Conservation (phyloP, 2,113 vertebrate genomes). For the Todiramphus saurophagus region DNA sequence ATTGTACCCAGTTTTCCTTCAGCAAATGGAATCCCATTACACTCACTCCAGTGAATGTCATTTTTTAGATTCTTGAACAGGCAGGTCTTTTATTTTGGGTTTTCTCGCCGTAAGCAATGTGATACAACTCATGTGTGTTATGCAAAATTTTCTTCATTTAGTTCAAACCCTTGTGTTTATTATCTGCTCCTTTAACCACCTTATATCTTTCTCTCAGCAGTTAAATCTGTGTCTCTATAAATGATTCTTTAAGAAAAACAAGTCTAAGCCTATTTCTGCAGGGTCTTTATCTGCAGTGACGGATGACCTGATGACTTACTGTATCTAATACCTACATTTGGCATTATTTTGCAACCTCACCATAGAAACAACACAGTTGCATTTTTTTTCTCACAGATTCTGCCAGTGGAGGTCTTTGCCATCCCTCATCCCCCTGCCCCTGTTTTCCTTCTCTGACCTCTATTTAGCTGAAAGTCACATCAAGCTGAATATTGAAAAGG, state of each 20-base stretch:
- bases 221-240: slow-evolving; percentile 37
- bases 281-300: slow-evolving; percentile 15
- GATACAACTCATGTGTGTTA: background rate
- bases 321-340: background rate
- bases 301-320: background rate
- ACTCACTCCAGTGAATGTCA: background rate
- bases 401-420: background rate
- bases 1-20: background rate
- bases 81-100: background rate
- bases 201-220: slow-evolving; percentile 20
- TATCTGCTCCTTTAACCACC: slow-evolving; percentile 13
- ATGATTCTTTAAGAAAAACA: slow-evolving; percentile 45
- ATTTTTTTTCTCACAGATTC: background rate
- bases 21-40: background rate
- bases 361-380: background rate
- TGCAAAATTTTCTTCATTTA: background rate
- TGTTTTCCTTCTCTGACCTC: background rate
- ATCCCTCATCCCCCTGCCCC: background rate
- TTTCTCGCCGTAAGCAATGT: background rate
- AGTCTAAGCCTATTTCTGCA: slow-evolving; percentile 31
- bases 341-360: background rate
- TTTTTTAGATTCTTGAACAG: background rate
- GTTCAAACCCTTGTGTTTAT: background rate
- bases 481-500: background rate
- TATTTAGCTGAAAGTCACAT: background rate